Evolutionary conservation across 2,113 vertebrate species (phyloP), one percentile per base, ranked within the genome.

Genomic region (Oncorhynchus gorbuscha): DNA sequence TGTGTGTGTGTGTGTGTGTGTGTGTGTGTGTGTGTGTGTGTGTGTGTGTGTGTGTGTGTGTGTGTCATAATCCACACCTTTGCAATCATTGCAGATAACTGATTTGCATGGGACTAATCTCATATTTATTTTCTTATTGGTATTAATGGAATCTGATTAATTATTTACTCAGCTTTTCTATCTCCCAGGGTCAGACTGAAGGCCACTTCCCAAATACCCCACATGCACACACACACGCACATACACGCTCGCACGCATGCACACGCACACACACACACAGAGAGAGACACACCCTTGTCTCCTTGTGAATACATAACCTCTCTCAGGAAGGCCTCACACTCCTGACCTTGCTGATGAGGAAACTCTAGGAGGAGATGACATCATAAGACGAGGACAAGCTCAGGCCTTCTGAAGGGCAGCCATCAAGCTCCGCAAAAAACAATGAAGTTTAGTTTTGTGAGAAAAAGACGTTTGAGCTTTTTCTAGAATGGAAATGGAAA

Each of bases 61-160:
- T 26, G 22, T 12, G 22, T 9, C n/a, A 66, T 12, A 66, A 66
- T 48, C 48, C 45, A 39, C 20, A 59, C 59, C 48, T 69, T 26
- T 26, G 66, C 39, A 64, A 24, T 59, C 76, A 78, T 65, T 39
- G 73, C 58, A 78, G 61, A 61, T 4, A 77, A 68, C 79, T 84
- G 55, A 87, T 92, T 88, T 91, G 78, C 81, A 87, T 87, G 76
- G 67, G 79, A 84, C 80, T 87, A 86, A 88, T 92, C 72, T 69
- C 76, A 68, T 81, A 90, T 89, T 88, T 89, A 86, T 91, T 83
- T 82, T 77, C 81, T 81, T 80, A 87, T 86, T 86, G 72, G 82
- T 89, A 91, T 91, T 89, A 85, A 90, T 90, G 91, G 79, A 69
- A 66, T 79, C 76, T 75, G 66, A 84, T 93, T 78, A 90, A 94